Conservation (phyloP, 2,888 invertebrate species). For the Yponomeuta evonymella region DNA sequence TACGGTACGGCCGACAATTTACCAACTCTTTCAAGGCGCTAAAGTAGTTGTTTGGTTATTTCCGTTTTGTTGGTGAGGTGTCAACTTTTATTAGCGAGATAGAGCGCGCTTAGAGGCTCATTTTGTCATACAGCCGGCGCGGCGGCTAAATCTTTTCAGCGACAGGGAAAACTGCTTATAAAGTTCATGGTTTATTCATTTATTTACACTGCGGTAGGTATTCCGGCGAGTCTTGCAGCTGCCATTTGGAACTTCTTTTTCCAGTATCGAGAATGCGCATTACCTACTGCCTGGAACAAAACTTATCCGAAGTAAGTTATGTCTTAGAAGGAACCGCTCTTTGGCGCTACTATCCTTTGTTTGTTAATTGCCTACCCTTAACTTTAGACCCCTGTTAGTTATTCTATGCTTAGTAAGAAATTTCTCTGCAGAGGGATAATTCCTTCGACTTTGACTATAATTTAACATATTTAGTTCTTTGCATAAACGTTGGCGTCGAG, state of each 20-base stretch:
- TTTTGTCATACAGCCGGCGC: neutral
- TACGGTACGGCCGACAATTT: neutral
- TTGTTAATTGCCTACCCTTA: neutral
- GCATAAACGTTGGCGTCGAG: too few species aligned
- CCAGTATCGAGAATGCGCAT: neutral
- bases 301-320: neutral
- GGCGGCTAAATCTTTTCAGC: neutral
- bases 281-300: neutral
- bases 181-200: neutral
- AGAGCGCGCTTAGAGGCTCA: neutral
- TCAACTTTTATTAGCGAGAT: neutral
- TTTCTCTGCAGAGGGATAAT: too few species aligned
- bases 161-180: neutral
- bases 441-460: too few species aligned
- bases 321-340: neutral
- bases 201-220: neutral
- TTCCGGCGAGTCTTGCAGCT: neutral
- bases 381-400: neutral
- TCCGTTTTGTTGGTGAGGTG: neutral
- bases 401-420: neutral
- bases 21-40: neutral
- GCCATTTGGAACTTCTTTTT: neutral
- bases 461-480: too few species aligned
- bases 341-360: neutral
- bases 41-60: conserved; percentile 1